These are phyloP conservation scores for Hofmannophila pseudospretella DNA, from an alignment of 2,888 invertebrate species.

Conservation along the genomic window DNA sequence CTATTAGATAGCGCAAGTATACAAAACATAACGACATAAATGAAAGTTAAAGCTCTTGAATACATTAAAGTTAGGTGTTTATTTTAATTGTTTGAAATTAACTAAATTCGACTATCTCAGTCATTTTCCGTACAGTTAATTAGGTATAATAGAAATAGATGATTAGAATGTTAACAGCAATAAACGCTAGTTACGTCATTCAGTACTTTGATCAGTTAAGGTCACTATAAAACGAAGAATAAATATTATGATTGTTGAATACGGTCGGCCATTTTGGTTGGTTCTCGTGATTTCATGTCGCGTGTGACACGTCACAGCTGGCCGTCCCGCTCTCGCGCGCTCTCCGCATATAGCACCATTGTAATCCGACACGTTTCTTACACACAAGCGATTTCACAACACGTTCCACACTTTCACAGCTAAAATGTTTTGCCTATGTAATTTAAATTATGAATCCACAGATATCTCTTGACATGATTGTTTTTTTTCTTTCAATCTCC, in stretches of 20 bases:
- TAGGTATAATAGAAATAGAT: conserved; percentile 9
- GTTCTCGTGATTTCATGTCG: conserved; percentile 74
- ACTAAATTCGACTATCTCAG: conserved; percentile 1
- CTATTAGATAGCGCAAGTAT: too few species aligned
- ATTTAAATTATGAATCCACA: conserved; percentile 71
- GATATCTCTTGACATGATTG: conserved; percentile 70
- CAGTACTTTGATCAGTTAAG: conserved; percentile 75
- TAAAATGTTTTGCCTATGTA: conserved; percentile 67
- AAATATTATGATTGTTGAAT: conserved; percentile 78
- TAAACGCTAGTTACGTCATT: conserved; percentile 67
- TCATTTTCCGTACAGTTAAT: not conserved
- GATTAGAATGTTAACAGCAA: conserved; percentile 43
- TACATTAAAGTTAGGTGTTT: conserved; percentile 25
- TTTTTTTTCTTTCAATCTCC: conserved; percentile 72
- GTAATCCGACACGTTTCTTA: conserved; percentile 77
- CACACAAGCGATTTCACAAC: conserved; percentile 78
- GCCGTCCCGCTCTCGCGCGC: conserved; percentile 68
- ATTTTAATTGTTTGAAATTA: not conserved
- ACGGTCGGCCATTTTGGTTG: conserved; percentile 74
- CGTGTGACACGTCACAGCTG: conserved; percentile 70
- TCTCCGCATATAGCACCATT: conserved; percentile 78
- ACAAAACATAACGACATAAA: too few species aligned
- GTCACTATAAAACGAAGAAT: conserved; percentile 74
- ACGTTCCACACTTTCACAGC: conserved; percentile 75
- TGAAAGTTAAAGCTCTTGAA: conserved; percentile 48